Evolutionary conservation across 2,797 vertebrate species (phyloP).

Genomic region (Delichon dasypus): DNA sequence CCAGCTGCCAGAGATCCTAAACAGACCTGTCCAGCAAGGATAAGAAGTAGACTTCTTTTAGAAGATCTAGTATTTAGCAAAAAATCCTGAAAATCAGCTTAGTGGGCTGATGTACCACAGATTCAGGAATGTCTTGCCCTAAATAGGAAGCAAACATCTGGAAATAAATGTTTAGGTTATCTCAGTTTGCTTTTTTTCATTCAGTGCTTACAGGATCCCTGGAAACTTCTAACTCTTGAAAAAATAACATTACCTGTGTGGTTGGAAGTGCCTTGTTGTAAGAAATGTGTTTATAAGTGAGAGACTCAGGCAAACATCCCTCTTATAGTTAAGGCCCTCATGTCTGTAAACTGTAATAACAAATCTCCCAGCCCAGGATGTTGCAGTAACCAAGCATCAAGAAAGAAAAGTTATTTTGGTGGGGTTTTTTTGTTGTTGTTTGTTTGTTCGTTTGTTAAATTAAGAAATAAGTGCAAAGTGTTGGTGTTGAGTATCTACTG

Average conservation of each 20-base stretch:
- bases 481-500: background rate
- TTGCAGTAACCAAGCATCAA: background rate
- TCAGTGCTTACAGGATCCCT: background rate
- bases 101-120: background rate
- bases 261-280: background rate
- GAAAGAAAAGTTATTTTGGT: background rate
- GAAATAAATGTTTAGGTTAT: constrained; percentile 19
- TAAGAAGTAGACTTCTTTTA: background rate
- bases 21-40: background rate
- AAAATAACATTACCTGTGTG: background rate
- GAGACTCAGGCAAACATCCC: background rate
- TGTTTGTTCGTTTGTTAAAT: background rate
- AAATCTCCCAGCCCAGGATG: background rate
- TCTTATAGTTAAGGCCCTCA: background rate
- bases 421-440: background rate
- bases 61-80: background rate
- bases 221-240: background rate
- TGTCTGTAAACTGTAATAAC: background rate
- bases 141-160: background rate
- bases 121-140: background rate
- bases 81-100: background rate
- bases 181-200: background rate
- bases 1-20: background rate
- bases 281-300: background rate
- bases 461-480: background rate